These are phyloP conservation scores for Ormyrus thymus DNA, from an alignment of 2,888 invertebrate species.

Conservation along the genomic window DNA sequence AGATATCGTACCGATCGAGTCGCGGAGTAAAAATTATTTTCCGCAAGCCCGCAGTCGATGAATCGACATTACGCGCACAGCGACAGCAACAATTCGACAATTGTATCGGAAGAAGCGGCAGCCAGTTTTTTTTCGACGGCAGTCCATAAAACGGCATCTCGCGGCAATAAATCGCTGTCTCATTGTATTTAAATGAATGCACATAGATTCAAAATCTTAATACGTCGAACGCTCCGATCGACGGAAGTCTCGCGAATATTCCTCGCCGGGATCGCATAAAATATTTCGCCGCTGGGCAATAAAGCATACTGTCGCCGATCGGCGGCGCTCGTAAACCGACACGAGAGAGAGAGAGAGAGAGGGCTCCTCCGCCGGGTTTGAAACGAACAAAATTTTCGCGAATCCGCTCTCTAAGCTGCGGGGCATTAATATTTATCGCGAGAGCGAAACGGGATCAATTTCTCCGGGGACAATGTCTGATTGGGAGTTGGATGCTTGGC, in stretches of 20 bases:
- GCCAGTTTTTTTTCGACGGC: neutral
- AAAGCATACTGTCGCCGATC: neutral
- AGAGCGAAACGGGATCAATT: constrained; percentile 23
- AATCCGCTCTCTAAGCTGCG: neutral
- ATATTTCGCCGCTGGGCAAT: constrained; percentile 14
- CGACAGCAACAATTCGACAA: too few relatives aligned
- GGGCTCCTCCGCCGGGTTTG: neutral
- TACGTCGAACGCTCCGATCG: constrained; percentile 3
- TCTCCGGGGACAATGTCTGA: constrained; percentile 7
- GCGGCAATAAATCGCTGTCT: constrained; percentile 19
- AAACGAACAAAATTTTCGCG: constrained; percentile 7
- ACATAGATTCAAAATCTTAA: constrained; percentile 33
- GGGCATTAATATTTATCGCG: constrained; percentile 6
- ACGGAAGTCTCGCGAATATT: constrained; percentile 1
- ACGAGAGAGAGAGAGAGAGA: neutral
- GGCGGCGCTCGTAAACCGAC: too few relatives aligned
- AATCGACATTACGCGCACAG: too few relatives aligned
- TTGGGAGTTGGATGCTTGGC: neutral
- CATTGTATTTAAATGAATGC: constrained; percentile 43
- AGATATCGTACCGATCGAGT: too few relatives aligned
- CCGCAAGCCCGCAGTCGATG: too few relatives aligned
- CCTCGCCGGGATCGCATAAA: neutral
- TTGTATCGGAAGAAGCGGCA: too few relatives aligned
- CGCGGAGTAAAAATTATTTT: too few relatives aligned
- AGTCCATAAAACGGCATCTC: constrained; percentile 6